Conservation (phyloP, 2,797 vertebrate species). For the Danio tinwini region DNA sequence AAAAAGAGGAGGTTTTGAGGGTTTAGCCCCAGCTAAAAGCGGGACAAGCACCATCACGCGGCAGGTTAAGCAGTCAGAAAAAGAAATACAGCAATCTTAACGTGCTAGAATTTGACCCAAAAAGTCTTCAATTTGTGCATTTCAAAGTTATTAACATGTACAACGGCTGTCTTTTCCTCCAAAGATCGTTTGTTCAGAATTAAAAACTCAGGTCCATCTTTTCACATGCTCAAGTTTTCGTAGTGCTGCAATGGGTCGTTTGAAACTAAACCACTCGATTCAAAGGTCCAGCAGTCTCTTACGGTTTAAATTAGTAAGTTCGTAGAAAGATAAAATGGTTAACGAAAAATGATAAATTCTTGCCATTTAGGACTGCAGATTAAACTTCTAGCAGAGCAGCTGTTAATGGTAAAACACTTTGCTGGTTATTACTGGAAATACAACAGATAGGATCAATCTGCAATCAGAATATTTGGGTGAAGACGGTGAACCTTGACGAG, state of each 20-base stretch:
- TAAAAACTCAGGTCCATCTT: neutral
- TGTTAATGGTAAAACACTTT: neutral
- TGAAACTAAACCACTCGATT: neutral
- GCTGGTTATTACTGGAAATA: slow-evolving; percentile 38
- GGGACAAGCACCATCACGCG: slow-evolving; percentile 57
- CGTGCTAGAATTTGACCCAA: neutral
- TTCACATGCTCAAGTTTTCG: neutral
- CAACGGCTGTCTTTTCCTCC: neutral
- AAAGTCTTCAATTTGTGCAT: neutral
- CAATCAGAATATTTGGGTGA: slow-evolving; percentile 16
- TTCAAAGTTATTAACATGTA: neutral
- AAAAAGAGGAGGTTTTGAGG: slow-evolving; percentile 29
- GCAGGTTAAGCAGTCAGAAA: slow-evolving; percentile 21
- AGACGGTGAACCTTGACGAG: slow-evolving; percentile 33
- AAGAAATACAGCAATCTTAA: neutral
- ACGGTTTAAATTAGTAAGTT: neutral
- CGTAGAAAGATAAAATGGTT: neutral
- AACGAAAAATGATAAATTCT: neutral
- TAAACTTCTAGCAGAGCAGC: neutral
- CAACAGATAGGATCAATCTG: neutral
- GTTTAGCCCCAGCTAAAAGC: slow-evolving; percentile 25
- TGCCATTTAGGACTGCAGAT: neutral
- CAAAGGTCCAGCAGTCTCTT: neutral
- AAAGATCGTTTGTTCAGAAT: neutral
- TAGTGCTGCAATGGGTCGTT: neutral